Evolutionary conservation across 64 coral and sea anemone species (phyloP).

Genomic region (Pachyseris speciosa): DNA sequence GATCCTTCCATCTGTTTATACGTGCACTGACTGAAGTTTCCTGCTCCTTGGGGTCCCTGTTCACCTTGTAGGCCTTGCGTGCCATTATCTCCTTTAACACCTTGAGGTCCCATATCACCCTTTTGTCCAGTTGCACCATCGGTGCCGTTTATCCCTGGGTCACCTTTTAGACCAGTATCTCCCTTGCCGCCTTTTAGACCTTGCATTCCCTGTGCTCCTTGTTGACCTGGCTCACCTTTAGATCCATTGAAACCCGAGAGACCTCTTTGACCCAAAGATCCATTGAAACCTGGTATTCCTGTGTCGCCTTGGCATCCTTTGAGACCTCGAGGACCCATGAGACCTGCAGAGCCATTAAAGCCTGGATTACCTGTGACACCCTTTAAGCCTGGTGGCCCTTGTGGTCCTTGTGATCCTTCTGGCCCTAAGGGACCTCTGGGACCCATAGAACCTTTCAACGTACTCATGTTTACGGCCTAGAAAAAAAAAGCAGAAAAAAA

Average conservation of each 20-base stretch:
- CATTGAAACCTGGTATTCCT: too few relatives aligned
- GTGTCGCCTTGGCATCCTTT: too few relatives aligned
- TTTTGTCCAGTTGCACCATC: not conserved
- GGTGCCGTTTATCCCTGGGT: not conserved
- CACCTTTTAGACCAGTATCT: not conserved
- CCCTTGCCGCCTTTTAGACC: constrained; percentile 17
- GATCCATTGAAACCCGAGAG: constrained; percentile 20
- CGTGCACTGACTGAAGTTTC: constrained; percentile 29
- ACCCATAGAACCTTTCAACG: constrained; percentile 11
- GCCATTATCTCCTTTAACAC: constrained; percentile 28
- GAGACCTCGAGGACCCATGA: too few relatives aligned
- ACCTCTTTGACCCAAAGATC: too few relatives aligned
- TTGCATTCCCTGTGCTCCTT: constrained; percentile 22
- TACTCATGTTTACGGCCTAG: constrained; percentile 1
- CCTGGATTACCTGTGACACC: not conserved
- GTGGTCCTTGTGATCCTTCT: not conserved
- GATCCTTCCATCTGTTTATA: not conserved
- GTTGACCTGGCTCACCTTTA: constrained; percentile 45
- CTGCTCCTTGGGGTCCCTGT: constrained; percentile 7
- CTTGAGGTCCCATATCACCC: not conserved
- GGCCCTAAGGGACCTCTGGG: constrained; percentile 6
- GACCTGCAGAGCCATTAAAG: not conserved
- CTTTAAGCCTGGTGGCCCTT: too few relatives aligned
- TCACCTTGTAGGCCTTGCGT: not conserved
- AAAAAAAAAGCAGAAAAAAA: not conserved